Evolutionary conservation across 2,113 vertebrate species (phyloP).

Genomic region (Hyaena hyaena): DNA sequence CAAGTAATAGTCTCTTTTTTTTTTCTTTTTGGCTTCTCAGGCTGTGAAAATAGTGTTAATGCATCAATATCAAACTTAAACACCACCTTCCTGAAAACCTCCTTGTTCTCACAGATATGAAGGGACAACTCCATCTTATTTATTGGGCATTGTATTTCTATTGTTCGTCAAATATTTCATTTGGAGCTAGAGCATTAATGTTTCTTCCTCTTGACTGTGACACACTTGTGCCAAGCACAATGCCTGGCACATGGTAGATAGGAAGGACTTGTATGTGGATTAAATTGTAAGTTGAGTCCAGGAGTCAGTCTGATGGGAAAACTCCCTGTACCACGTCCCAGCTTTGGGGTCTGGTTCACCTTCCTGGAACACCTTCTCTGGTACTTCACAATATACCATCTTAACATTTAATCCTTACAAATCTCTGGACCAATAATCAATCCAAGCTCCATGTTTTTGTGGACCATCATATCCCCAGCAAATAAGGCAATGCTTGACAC

Average conservation of each 20-base stretch:
- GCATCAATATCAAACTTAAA: background rate
- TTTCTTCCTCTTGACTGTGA: background rate
- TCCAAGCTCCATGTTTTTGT: background rate
- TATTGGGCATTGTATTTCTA: background rate
- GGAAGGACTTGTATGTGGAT: background rate
- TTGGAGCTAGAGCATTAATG: background rate
- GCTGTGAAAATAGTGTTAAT: background rate
- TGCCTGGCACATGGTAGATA: background rate
- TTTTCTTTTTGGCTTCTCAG: background rate
- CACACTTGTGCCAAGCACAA: too few relatives aligned
- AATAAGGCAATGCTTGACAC: background rate
- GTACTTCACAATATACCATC: background rate
- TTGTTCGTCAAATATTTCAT: background rate
- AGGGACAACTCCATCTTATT: background rate
- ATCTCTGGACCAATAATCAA: background rate
- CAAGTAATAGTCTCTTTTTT: background rate
- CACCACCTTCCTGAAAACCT: background rate
- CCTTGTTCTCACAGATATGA: background rate
- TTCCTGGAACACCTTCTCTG: background rate
- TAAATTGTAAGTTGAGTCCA: background rate
- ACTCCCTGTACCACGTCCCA: too few relatives aligned
- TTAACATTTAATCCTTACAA: background rate
- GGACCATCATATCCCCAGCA: background rate
- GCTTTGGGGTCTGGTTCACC: background rate
- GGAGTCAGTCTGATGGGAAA: background rate